These are phyloP conservation scores for Scaptomyza graminum DNA, from an alignment of 1,140 invertebrate genomes.

Conservation along the genomic window DNA sequence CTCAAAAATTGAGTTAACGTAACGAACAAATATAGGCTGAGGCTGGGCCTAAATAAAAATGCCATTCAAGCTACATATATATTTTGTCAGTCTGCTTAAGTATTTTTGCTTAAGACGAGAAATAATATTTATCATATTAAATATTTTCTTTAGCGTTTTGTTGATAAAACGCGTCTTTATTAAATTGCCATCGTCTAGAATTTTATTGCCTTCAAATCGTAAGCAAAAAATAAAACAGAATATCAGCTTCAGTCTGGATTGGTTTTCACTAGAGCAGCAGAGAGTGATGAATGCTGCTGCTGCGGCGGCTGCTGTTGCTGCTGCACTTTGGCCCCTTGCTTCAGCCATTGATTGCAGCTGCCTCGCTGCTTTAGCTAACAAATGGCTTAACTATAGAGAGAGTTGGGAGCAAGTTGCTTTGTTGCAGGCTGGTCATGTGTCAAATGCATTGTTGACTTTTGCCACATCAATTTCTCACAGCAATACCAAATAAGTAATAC, in stretches of 20 bases:
- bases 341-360: not conserved
- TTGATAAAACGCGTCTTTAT: too few species aligned
- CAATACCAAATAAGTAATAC: slow-evolving; percentile 1
- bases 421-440: slow-evolving; percentile 30
- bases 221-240: too few species aligned
- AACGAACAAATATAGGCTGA: slow-evolving; percentile 8
- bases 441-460: slow-evolving; percentile 38
- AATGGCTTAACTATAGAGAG: slow-evolving; percentile 28
- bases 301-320: slow-evolving; percentile 1
- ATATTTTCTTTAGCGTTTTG: too few species aligned
- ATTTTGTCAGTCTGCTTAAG: too few species aligned
- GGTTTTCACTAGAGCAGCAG: not conserved
- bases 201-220: too few species aligned
- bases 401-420: not conserved
- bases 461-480: slow-evolving; percentile 37
- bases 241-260: not conserved
- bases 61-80: too few species aligned
- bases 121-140: too few species aligned
- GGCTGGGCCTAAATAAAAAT: too few species aligned
- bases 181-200: too few species aligned
- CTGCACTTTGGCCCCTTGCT: slow-evolving; percentile 20
- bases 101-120: too few species aligned
- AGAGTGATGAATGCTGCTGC: slow-evolving; percentile 20
- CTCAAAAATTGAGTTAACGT: slow-evolving; percentile 12
- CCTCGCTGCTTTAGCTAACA: slow-evolving; percentile 19